Evolutionary conservation across 2,797 vertebrate species (phyloP).

Genomic region (Nannoperca australis): DNA sequence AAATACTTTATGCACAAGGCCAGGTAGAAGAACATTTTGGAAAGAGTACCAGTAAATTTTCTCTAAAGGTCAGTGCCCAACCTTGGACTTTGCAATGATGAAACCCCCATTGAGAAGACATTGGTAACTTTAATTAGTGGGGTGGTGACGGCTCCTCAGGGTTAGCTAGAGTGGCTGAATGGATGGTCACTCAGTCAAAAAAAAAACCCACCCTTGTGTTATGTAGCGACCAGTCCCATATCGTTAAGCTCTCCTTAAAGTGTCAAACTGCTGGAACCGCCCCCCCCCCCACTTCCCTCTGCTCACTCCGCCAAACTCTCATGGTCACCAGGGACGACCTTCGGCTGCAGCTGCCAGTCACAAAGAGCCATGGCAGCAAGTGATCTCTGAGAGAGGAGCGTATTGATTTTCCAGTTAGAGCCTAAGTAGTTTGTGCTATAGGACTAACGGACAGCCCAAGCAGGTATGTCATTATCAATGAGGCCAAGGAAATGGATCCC

Average conservation of each 20-base stretch:
- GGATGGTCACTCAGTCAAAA: slow-evolving; percentile 71
- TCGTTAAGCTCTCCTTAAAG: slow-evolving; percentile 93
- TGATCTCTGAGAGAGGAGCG: slow-evolving; percentile 90
- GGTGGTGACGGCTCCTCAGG: slow-evolving; percentile 71
- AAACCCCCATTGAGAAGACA: slow-evolving; percentile 65
- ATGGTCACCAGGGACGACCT: slow-evolving; percentile 87
- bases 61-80: slow-evolving; percentile 66
- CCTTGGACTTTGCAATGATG: slow-evolving; percentile 47
- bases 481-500: slow-evolving; percentile 90
- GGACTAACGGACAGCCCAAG: slow-evolving; percentile 95
- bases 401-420: slow-evolving; percentile 99
- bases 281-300: slow-evolving; percentile 36
- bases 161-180: slow-evolving; percentile 63
- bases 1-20: slow-evolving; percentile 22
- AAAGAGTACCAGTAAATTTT: slow-evolving; percentile 25
- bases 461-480: slow-evolving; percentile 99
- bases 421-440: slow-evolving; percentile 97
- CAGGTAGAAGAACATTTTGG: slow-evolving; percentile 11
- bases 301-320: slow-evolving; percentile 78
- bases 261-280: slow-evolving; percentile 85
- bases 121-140: slow-evolving; percentile 76
- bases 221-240: slow-evolving; percentile 86
- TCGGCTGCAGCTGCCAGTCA: slow-evolving; percentile 89
- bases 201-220: slow-evolving; percentile 64
- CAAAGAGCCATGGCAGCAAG: slow-evolving; percentile 92